phyloP scores from a whole-genome alignment of 1,140 invertebrate genomes.

The Penaeus chinensis region DNA sequence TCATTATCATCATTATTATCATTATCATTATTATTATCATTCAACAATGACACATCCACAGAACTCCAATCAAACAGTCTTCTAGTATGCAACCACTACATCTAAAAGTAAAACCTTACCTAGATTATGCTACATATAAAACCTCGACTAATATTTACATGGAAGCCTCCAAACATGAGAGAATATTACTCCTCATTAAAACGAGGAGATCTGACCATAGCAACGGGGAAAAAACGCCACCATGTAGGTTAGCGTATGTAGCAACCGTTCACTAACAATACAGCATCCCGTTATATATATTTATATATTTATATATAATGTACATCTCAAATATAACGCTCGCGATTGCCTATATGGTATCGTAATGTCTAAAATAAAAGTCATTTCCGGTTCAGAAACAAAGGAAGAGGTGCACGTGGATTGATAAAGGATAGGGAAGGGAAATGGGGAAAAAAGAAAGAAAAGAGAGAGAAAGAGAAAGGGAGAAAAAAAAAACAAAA shows the following conservation, averaged over 20 bases:
- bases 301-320: slow-evolving; percentile 20
- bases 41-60: too few species aligned
- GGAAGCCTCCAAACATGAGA: too few species aligned
- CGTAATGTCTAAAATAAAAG: neutral
- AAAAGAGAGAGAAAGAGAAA: neutral
- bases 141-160: too few species aligned
- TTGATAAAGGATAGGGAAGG: too few species aligned
- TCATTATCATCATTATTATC: too few species aligned
- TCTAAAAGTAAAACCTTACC: too few species aligned
- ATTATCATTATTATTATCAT: too few species aligned
- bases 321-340: neutral
- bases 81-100: too few species aligned
- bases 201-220: neutral
- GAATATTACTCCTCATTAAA: too few species aligned
- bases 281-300: slow-evolving; percentile 7
- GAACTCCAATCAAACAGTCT: too few species aligned
- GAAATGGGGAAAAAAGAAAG: neutral
- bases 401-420: too few species aligned
- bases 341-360: neutral
- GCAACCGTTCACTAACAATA: neutral
- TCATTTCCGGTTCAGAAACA: neutral
- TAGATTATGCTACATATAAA: too few species aligned
- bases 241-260: neutral
- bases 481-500: neutral
- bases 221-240: neutral